Evolutionary conservation across 2,888 invertebrate genomes (phyloP).

Genomic region (Micoletzkya japonica): DNA sequence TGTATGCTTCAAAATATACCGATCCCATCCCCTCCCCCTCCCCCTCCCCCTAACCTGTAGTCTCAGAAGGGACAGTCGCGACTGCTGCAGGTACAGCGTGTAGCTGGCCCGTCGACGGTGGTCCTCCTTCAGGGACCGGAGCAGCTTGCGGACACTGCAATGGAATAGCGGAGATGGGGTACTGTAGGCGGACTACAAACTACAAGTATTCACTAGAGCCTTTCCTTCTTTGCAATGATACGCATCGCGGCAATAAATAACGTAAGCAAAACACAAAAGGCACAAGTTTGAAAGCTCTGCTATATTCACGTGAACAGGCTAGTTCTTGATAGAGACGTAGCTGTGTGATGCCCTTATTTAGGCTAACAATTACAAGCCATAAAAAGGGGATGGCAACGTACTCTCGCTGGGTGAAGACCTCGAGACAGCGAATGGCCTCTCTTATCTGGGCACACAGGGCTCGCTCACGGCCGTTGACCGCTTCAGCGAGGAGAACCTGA

Average conservation of each 20-base stretch:
- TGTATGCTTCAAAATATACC: not conserved
- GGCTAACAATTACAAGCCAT: not conserved
- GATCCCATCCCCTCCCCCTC: slow-evolving; percentile 5
- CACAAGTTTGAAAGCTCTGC: too few relatives aligned
- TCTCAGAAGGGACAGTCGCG: slow-evolving; percentile 76
- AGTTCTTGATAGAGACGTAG: too few relatives aligned
- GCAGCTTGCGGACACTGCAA: slow-evolving; percentile 75
- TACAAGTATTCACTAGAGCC: too few relatives aligned
- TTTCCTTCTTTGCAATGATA: too few relatives aligned
- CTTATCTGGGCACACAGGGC: slow-evolving; percentile 79
- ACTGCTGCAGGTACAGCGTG: slow-evolving; percentile 79
- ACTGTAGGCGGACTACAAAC: too few relatives aligned
- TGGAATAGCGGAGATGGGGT: too few relatives aligned
- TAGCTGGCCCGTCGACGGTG: slow-evolving; percentile 79
- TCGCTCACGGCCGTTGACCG: slow-evolving; percentile 79
- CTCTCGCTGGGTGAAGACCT: slow-evolving; percentile 68
- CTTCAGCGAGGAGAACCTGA: slow-evolving; percentile 74
- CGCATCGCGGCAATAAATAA: too few relatives aligned
- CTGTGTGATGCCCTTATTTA: not conserved
- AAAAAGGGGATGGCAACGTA: not conserved
- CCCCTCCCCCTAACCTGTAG: slow-evolving; percentile 2
- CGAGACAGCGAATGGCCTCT: slow-evolving; percentile 73
- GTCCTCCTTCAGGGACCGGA: slow-evolving; percentile 78
- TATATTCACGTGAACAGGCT: too few relatives aligned
- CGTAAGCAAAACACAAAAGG: too few relatives aligned